phyloP scores from a whole-genome alignment of 2,888 invertebrate species.

The Spicauda simplicius region DNA sequence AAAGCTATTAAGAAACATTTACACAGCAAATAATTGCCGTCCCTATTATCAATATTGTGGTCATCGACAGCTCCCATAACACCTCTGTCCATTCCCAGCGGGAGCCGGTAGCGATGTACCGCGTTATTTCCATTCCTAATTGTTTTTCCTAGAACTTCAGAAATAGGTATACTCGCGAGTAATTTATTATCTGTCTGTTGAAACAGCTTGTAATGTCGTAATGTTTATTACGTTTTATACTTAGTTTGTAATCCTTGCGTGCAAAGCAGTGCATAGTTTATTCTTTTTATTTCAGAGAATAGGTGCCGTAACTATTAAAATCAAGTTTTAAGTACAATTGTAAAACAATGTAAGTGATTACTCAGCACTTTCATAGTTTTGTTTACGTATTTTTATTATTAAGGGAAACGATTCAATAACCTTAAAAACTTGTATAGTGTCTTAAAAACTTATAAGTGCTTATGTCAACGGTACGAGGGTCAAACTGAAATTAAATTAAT shows the following conservation, averaged over 20 bases:
- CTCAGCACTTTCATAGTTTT: no score
- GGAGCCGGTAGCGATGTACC: neutral
- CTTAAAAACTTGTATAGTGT: no score
- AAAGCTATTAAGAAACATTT: neutral
- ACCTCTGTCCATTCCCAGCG: neutral
- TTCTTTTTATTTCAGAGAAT: no score
- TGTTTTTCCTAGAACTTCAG: constrained; percentile 16
- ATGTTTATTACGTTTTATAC: constrained; percentile 16
- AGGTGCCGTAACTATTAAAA: no score
- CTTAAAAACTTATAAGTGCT: no score
- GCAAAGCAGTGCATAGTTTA: neutral
- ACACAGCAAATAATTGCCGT: neutral
- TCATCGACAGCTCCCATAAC: neutral
- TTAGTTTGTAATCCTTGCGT: neutral
- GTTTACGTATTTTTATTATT: no score
- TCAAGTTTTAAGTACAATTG: no score
- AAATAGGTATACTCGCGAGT: neutral
- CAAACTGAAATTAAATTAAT: no score
- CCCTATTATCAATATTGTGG: neutral
- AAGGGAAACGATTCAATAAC: no score
- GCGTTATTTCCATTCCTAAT: neutral
- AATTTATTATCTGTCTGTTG: neutral
- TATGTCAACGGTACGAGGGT: no score
- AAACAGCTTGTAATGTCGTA: constrained; percentile 7
- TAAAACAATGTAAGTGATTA: no score